Evolutionary conservation across 2,888 invertebrate genomes (phyloP), one percentile per base, ranked within the genome.

Genomic region (Eupithecia vulgata): DNA sequence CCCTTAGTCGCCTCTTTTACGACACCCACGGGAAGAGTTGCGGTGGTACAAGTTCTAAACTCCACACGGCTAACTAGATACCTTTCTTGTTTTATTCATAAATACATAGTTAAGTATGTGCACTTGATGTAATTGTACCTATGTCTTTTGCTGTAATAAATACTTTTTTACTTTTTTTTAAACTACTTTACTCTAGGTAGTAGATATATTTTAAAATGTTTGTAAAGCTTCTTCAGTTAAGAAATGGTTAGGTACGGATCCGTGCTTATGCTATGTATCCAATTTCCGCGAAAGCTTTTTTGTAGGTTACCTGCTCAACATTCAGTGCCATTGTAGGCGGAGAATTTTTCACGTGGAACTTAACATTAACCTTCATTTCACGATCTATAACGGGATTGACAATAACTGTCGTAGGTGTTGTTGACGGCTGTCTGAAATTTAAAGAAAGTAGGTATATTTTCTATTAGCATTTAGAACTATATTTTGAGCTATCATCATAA

Each of bases 321-420:
- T 62, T 62, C 62, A 37, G n/a, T n/a, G 62, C 62, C n/a, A 7
- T 30, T 59, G 61, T 62, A 35, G 35, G 62, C 37, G 37, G n/a
- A 48, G 57, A 64, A 64, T 30, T 30, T 66, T 66, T 42, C 37
- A 25, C 34, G 21, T 65, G 12, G 12, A 67, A 48, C 67, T 25
- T 68, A 21, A 70, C 52, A 74, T 71, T 68, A 70, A 67, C 70
- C 70, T 73, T 10, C 25, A 70, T 70, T 64, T 70, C 21, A 37
- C 62, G 62, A 34, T 35, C 35, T 35, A 34, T 62, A 37, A n/a
- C 62, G 10, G 37, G 21, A n/a, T 12, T 64, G 62, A 37, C 62
- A 37, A n/a, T 30, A 4, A 30, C 30, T 3, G n/a, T 37, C 37
- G 21, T 62, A n/a, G 34, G 17, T 62, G 35, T 2, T 62, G 35